These are phyloP conservation scores for Gouania willdenowi DNA, from an alignment of 2,797 vertebrate species.

Conservation along the genomic window DNA sequence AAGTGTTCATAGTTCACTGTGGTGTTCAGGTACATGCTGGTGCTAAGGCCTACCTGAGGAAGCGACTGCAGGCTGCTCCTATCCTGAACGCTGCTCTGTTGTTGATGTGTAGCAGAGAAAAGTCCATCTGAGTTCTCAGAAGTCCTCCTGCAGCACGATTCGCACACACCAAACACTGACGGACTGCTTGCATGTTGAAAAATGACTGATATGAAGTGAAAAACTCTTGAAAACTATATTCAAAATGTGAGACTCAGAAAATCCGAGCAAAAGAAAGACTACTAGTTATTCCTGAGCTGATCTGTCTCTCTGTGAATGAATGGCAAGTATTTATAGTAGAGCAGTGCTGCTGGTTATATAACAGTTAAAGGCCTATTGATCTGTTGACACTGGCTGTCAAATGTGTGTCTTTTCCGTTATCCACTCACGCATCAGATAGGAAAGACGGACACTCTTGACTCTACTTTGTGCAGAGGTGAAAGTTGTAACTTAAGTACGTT, in stretches of 20 bases:
- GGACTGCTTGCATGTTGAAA: slow-evolving; percentile 57
- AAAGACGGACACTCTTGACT: no score
- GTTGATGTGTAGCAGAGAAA: slow-evolving; percentile 44
- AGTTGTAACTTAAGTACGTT: no score
- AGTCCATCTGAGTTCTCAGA: slow-evolving; percentile 49
- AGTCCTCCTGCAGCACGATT: slow-evolving; percentile 37
- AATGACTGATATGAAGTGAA: background rate
- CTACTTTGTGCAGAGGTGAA: slow-evolving; percentile 7
- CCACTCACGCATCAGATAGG: slow-evolving; percentile 22
- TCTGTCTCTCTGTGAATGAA: background rate
- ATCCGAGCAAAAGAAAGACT: no score
- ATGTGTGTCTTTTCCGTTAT: slow-evolving; percentile 51
- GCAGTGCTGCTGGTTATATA: slow-evolving; percentile 31
- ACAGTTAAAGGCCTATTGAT: slow-evolving; percentile 63
- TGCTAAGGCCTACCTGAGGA: slow-evolving; percentile 49
- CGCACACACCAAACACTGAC: slow-evolving; percentile 54
- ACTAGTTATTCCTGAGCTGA: background rate
- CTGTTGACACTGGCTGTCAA: slow-evolving; percentile 51
- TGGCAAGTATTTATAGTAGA: slow-evolving; percentile 50
- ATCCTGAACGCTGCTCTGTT: slow-evolving; percentile 43
- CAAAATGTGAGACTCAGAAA: no score
- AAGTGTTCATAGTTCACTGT: no score
- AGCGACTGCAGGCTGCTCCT: slow-evolving; percentile 40
- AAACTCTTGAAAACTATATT: no score
- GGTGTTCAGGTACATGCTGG: rapidly evolving